phyloP scores from a whole-genome alignment of 2,113 vertebrate species.

The Bos indicus region DNA sequence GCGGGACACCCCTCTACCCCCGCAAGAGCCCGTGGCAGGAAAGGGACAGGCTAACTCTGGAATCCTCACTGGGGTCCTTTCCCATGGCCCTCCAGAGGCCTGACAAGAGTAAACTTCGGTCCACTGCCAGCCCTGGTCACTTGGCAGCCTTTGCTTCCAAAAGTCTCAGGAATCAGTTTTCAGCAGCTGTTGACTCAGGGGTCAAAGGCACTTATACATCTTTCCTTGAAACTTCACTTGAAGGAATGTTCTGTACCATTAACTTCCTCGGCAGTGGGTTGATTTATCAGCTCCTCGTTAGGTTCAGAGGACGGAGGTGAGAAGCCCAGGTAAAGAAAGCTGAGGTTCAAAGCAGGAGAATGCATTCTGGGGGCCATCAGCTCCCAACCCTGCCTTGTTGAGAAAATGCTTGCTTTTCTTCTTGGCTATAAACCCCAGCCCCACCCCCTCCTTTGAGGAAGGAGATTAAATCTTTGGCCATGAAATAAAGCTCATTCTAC shows the following conservation, averaged over 20 bases:
- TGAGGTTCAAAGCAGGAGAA: neutral
- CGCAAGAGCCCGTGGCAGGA: neutral
- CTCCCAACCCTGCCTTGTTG: accelerated
- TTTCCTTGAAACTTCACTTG: neutral
- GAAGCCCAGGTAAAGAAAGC: neutral
- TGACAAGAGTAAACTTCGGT: neutral
- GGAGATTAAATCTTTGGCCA: neutral
- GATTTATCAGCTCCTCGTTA: neutral
- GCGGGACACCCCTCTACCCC: neutral
- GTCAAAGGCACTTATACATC: conserved; percentile 46
- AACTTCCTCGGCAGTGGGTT: neutral
- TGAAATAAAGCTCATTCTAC: neutral
- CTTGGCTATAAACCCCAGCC: neutral
- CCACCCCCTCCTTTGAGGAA: neutral
- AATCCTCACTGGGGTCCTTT: neutral
- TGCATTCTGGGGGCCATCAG: accelerated
- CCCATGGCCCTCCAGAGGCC: neutral
- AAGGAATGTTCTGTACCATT: neutral
- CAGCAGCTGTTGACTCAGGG: conserved; percentile 25
- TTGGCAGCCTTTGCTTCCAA: conserved; percentile 8
- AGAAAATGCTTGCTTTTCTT: neutral
- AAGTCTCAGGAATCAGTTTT: conserved; percentile 9
- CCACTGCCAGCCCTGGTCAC: conserved; percentile 28
- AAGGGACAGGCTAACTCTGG: neutral
- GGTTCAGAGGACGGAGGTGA: neutral